These are phyloP conservation scores for Chionomys nivalis DNA, from an alignment of 2,113 vertebrate species.

Conservation along the genomic window DNA sequence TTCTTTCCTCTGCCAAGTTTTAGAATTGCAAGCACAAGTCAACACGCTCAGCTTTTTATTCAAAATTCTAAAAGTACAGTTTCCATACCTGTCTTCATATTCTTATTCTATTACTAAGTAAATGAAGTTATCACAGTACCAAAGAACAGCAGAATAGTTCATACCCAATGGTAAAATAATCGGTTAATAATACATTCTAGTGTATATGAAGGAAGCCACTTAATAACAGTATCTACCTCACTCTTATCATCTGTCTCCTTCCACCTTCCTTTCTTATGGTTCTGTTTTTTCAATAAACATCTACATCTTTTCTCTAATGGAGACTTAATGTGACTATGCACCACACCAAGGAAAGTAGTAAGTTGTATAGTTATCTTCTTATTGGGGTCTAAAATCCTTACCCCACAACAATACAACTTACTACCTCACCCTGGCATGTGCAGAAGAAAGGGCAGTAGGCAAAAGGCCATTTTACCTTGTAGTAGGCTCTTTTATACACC, in stretches of 20 bases:
- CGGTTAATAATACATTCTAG: neutral
- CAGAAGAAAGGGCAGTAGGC: conserved; percentile 61
- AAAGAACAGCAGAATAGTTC: neutral
- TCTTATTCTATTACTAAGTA: neutral
- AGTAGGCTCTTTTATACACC: conserved; percentile 46
- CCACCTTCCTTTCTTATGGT: neutral
- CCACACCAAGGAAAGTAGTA: conserved; percentile 93
- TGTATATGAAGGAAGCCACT: neutral
- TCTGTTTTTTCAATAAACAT: conserved; percentile 1
- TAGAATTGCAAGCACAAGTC: neutral
- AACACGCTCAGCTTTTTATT: neutral
- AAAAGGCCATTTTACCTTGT: conserved; percentile 41
- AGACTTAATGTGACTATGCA: conserved; percentile 56
- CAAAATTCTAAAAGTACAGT: neutral
- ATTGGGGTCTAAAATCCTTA: conserved; percentile 90
- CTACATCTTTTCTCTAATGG: neutral
- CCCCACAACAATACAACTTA: conserved; percentile 98
- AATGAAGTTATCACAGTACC: neutral
- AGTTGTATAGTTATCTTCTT: conserved; percentile 97
- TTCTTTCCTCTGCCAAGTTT: neutral
- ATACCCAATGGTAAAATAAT: neutral
- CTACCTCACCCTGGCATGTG: conserved; percentile 93
- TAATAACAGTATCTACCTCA: conserved; percentile 26
- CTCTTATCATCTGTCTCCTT: conserved; percentile 15
- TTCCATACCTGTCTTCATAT: neutral